Evolutionary conservation across 2,113 vertebrate species (phyloP).

Genomic region (Elanus axillaris): DNA sequence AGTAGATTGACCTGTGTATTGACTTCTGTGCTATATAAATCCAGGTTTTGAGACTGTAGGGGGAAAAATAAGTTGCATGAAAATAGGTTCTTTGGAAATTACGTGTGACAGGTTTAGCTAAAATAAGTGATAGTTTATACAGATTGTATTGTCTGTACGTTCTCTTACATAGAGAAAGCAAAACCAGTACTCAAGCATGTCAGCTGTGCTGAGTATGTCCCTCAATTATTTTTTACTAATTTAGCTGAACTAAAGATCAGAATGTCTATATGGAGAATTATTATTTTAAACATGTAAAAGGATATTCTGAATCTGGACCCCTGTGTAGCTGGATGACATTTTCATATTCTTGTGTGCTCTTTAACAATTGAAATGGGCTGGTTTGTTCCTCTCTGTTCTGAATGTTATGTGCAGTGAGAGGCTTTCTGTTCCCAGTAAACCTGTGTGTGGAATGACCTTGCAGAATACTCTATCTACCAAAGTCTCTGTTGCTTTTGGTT

Average conservation of each 20-base stretch:
- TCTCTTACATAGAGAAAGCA: background rate
- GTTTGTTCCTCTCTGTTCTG: slow-evolving; percentile 52
- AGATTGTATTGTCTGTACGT: background rate
- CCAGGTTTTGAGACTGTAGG: background rate
- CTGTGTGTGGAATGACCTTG: background rate
- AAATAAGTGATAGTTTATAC: background rate
- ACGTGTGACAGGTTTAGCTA: background rate
- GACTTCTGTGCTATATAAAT: background rate
- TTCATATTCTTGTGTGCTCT: background rate
- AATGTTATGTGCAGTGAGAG: background rate
- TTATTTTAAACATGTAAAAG: background rate
- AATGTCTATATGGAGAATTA: background rate
- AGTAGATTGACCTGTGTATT: background rate
- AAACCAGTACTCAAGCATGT: background rate
- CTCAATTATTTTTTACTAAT: background rate
- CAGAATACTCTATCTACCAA: background rate
- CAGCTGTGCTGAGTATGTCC: background rate
- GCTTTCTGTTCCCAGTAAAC: slow-evolving; percentile 7
- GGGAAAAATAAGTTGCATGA: background rate
- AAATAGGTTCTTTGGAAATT: background rate
- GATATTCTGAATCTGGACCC: background rate
- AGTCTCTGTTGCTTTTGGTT: background rate
- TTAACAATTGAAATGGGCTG: slow-evolving; percentile 19
- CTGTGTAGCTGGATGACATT: background rate
- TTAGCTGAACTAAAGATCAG: background rate